Base-by-base conservation (phyloP, 2,113 vertebrate genomes). In the Catagonus wagneri region DNA sequence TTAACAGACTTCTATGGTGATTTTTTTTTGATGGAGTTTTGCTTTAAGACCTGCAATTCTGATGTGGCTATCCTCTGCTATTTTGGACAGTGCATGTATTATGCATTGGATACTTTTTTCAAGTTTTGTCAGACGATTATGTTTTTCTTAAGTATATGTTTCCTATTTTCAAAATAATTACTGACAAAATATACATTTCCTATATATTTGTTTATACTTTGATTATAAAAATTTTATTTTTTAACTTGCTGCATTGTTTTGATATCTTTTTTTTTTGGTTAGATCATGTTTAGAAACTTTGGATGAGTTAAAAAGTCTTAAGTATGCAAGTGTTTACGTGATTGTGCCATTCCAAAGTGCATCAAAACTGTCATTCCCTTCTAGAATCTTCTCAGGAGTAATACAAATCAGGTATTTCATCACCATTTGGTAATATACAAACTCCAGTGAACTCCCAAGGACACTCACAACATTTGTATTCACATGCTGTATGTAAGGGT, bases 321-420 rank as follows among this genome's bases (percentile, higher is more conserved):
- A 99, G 98, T 98, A 98, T 99, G 98, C 98, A 98, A 99, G 98
- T 96, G 98, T 99, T 99, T 98, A 98, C 98, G 98, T 98, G 97
- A 98, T 98, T 98, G 98, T 98, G 99, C 98, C 99, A 99, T 99
- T 99, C 99, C 99, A 98, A 98, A 99, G 98, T 99, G 98, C 99
- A 98, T 98, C 98, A 97, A 97, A 98, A 98, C 98, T 98, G 98
- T 98, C 98, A 99, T 99, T 99, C 99, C 99, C 98, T 99, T 98
- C 98, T 98, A 98, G 98, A 98, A 95, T 98, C 98, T 99, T 99
- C 99, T 99, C 99, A 99, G 99, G 99, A 99, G 99, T 98, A 99
- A 98, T 97, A 97, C 98, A 98, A 97, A 98, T 99, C 98, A 99
- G 99, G 98, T 98, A 99, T 98, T 97, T 98, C 98, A 97, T 98